Evolutionary conservation across 2,113 vertebrate species (phyloP), one percentile per base, ranked within the genome.

Genomic region (Aviceda subcristata): DNA sequence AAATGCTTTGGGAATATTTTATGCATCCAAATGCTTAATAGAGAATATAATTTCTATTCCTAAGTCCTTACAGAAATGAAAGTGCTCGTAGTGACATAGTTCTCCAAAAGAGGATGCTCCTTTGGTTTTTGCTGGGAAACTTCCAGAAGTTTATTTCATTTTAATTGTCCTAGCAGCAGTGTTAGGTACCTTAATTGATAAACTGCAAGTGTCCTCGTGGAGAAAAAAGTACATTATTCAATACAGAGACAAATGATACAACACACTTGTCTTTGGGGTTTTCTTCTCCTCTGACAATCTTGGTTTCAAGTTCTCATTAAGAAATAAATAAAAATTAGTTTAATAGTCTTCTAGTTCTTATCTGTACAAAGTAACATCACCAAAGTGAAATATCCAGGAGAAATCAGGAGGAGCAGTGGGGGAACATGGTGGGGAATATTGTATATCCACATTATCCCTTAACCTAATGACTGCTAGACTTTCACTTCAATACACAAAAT

Each of bases 221-320:
- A 69, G 34, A 32, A 75, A 50, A 43, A 39, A 18, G 13, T 51
- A 36, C 19, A 7, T 41, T 68, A 50, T 22, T 55, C 19, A 27
- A 20, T 56, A 16, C 15, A 32, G 36, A 45, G 20, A 29, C 14
- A 69, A 39, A 30, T 34, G 39, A 39, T 38, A 30, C 18, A 30
- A 46, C 10, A 55, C 14, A 18, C 17, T 32, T 6, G 4, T 71
- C 32, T n/a, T 29, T 38, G 9, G 9, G 11, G 1, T 0, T 17
- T 29, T 41, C 24, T 27, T 4, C 8, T 53, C 5, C 7, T 62
- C 41, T 24, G 21, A 41, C 39, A 72, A 32, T 38, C 22, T 22
- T n/a, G 3, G 26, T 41, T 67, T 55, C 10, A 63, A n/a, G 23
- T 53, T 59, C 34, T 62, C 15, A n/a, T 43, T 50, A 51, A 69